phyloP scores from a whole-genome alignment of 2,113 vertebrate species.

The Rhinogobius similis region DNA sequence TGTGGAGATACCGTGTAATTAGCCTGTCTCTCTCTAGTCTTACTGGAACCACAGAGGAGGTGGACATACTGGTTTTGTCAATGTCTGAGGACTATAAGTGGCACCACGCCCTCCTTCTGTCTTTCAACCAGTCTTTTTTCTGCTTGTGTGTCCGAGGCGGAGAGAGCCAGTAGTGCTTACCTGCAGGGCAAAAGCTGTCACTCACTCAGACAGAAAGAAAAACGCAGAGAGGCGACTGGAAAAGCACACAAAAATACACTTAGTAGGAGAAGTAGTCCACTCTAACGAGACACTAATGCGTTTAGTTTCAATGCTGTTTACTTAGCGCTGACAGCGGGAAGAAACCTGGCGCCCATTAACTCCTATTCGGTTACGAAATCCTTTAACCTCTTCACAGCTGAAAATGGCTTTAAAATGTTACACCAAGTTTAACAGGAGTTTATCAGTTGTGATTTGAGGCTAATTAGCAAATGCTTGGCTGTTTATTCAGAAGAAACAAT shows the following conservation, averaged over 20 bases:
- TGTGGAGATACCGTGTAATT: constrained; percentile 50
- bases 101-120: constrained; percentile 39
- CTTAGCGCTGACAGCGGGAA: background rate
- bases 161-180: constrained; percentile 25
- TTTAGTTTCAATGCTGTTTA: constrained; percentile 13
- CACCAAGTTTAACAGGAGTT: background rate
- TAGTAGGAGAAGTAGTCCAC: background rate
- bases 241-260: constrained; percentile 10
- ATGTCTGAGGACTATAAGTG: constrained; percentile 37
- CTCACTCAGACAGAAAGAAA: constrained; percentile 5
- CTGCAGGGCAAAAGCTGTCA: constrained; percentile 49
- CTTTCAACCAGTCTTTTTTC: constrained; percentile 4
- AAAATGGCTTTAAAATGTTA: background rate
- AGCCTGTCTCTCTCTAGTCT: constrained; percentile 47
- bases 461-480: background rate
- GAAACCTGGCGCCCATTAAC: constrained; percentile 7
- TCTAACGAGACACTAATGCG: constrained; percentile 2
- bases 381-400: background rate
- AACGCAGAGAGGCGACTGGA: background rate
- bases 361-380: background rate
- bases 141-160: constrained; percentile 15
- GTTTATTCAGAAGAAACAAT: too few species aligned
- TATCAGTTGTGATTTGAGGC: background rate
- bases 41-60: constrained; percentile 36
- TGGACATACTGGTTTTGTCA: constrained; percentile 61